Evolutionary conservation across 1,140 invertebrate genomes (phyloP).

Genomic region (Battus philenor): DNA sequence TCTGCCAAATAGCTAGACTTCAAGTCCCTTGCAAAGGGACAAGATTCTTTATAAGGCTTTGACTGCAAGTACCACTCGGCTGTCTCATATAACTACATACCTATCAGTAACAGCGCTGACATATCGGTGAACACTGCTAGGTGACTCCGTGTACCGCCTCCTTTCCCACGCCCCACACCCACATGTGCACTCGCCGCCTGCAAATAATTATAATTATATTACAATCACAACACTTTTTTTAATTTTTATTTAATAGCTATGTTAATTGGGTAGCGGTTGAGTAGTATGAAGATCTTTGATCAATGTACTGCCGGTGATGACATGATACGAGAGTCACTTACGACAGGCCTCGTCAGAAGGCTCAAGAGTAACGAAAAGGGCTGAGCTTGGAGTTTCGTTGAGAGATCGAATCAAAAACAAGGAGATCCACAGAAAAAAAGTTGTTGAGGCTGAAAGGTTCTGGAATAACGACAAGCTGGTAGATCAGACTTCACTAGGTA

Average conservation of each 20-base stretch:
- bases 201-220: not conserved
- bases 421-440: too few relatives aligned
- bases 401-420: too few relatives aligned
- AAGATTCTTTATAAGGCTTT: too few relatives aligned
- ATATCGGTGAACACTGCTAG: slow-evolving; percentile 57
- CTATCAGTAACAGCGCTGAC: slow-evolving; percentile 58
- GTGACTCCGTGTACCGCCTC: slow-evolving; percentile 50
- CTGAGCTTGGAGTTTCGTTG: too few relatives aligned
- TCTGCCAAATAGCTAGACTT: too few relatives aligned
- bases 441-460: too few relatives aligned
- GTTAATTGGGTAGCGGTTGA: too few relatives aligned
- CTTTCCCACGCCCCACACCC: slow-evolving; percentile 62
- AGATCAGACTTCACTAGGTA: too few relatives aligned
- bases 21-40: too few relatives aligned
- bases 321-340: not conserved
- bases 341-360: not conserved
- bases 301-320: not conserved
- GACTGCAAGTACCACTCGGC: too few relatives aligned
- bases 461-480: too few relatives aligned
- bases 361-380: not conserved
- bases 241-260: too few relatives aligned
- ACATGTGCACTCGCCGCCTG: slow-evolving; percentile 53
- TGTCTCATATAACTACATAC: slow-evolving; percentile 16
- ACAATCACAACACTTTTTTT: not conserved
- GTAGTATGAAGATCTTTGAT: not conserved